Percentiles rank a stretch among this genome's conserved stretches.
These are phyloP conservation scores for Ectropis crepuscularia DNA, from an alignment of 2,888 invertebrate species.

Conservation along the genomic window DNA sequence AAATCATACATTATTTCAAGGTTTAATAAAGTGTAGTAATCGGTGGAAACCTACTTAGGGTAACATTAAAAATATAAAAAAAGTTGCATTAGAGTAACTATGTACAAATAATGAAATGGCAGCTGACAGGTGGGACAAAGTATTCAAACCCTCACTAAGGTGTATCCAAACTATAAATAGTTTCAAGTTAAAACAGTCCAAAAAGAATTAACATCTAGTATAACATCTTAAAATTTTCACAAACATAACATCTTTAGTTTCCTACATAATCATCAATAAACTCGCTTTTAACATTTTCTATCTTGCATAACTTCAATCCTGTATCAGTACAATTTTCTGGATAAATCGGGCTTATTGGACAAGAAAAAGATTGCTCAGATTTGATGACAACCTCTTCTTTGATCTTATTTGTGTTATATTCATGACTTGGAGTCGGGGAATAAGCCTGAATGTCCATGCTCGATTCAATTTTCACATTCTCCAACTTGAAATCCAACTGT, in stretches of 20 bases:
- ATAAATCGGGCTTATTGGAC: slow-evolving; percentile 12
- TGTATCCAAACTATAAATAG: too few relatives aligned
- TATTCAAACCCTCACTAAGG: too few relatives aligned
- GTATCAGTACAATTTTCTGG: slow-evolving; percentile 1
- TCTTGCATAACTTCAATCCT: slow-evolving; percentile 2
- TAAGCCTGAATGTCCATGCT: slow-evolving; percentile 28
- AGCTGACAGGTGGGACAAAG: too few relatives aligned
- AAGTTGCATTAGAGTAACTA: too few relatives aligned
- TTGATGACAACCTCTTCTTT: slow-evolving; percentile 28
- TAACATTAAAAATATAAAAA: too few relatives aligned
- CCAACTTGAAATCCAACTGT: background rate
- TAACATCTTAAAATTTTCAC: too few relatives aligned
- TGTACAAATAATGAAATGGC: too few relatives aligned
- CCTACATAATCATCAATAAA: background rate
- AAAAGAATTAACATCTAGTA: too few relatives aligned
- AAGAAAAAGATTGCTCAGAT: slow-evolving; percentile 19
- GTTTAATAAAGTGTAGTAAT: too few relatives aligned
- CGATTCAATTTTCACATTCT: slow-evolving; percentile 30
- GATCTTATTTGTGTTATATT: slow-evolving; percentile 5
- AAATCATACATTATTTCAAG: too few relatives aligned
- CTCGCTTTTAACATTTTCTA: slow-evolving; percentile 15
- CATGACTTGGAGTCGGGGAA: slow-evolving; percentile 24
- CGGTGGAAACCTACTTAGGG: too few relatives aligned
- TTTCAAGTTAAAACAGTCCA: too few relatives aligned
- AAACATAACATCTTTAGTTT: background rate